Percentiles rank a stretch among this genome's conserved stretches.
phyloP scores from a whole-genome alignment of 2,113 vertebrate species.

The Hypanus sabinus region DNA sequence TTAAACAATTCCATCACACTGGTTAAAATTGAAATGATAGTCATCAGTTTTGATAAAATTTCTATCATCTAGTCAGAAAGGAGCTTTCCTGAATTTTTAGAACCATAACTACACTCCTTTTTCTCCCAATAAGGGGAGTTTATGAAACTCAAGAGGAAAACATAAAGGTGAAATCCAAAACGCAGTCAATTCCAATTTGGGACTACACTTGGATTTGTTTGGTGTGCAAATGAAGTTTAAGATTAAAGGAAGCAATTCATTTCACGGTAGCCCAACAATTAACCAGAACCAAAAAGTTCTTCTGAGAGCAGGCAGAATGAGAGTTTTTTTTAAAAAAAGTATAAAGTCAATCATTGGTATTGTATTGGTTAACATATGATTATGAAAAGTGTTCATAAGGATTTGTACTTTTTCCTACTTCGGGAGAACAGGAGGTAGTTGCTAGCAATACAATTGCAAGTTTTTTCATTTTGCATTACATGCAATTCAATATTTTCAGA shows the following conservation, averaged over 20 bases:
- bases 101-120: not conserved
- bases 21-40: not conserved
- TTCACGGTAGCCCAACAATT: not conserved
- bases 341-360: not conserved
- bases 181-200: not conserved
- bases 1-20: not conserved
- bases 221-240: not conserved
- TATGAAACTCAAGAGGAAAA: not conserved
- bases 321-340: not conserved
- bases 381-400: not conserved
- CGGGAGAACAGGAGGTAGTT: not conserved
- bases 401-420: constrained; percentile 2
- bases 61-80: not conserved
- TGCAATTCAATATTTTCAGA: not conserved
- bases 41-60: not conserved
- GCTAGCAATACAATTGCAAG: not conserved
- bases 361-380: no score
- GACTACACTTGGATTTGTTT: not conserved
- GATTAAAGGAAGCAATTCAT: not conserved
- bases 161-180: not conserved
- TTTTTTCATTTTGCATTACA: not conserved
- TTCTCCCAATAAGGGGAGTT: not conserved
- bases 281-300: not conserved
- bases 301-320: not conserved
- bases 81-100: not conserved